Conservation (phyloP, 2,113 vertebrate species). For the Triplophysa dalaica region DNA sequence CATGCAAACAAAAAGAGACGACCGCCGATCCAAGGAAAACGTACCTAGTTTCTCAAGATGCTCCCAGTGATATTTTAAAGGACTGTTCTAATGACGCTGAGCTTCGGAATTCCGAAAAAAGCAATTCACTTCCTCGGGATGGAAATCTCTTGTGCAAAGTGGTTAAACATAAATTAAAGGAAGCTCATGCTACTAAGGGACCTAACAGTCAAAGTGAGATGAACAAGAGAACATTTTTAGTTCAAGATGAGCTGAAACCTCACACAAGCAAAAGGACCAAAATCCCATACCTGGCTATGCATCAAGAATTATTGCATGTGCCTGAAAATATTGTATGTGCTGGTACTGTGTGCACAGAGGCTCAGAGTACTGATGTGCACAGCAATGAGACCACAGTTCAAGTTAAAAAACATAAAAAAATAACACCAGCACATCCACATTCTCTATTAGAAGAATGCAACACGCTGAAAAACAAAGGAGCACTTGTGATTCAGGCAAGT, state of each 20-base stretch:
- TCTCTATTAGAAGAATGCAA: neutral
- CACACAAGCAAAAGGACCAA: conserved; percentile 26
- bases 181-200: neutral
- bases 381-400: neutral
- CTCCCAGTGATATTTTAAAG: conserved; percentile 38
- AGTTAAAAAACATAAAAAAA: conserved; percentile 11
- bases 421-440: neutral
- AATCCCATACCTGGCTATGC: neutral
- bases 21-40: conserved; percentile 3
- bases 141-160: neutral
- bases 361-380: neutral
- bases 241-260: conserved; percentile 16
- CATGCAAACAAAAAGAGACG: conserved; percentile 21
- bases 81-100: conserved; percentile 58
- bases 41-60: neutral
- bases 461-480: conserved; percentile 56
- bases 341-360: neutral
- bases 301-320: neutral
- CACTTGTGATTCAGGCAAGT: conserved; percentile 52
- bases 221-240: conserved; percentile 44
- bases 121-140: neutral
- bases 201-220: neutral
- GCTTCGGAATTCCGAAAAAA: neutral
- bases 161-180: conserved; percentile 46
- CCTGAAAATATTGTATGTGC: neutral